These are phyloP conservation scores for Andrena minutula DNA, from an alignment of 2,888 invertebrate genomes.

Conservation along the genomic window DNA sequence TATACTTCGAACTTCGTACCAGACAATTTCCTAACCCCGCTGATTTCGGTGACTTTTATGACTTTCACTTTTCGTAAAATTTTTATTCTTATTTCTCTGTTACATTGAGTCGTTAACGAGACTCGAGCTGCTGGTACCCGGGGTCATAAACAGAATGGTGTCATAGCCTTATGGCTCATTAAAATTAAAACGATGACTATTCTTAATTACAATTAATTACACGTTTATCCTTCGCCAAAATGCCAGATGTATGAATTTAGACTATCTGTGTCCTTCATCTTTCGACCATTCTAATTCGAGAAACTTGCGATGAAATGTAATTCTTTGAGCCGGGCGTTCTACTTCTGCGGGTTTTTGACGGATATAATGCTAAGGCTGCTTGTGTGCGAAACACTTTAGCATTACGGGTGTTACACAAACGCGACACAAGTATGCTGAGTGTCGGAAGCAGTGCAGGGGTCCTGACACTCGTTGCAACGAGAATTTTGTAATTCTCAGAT, in stretches of 20 bases:
- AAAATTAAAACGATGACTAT: neutral
- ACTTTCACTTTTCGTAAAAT: neutral
- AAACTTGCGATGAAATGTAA: neutral
- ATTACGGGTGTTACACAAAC: too few relatives aligned
- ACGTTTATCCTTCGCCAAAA: neutral
- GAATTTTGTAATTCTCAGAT: too few relatives aligned
- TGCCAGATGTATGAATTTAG: neutral
- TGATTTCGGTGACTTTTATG: neutral
- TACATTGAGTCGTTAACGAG: neutral
- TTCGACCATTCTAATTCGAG: neutral
- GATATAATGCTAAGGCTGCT: neutral
- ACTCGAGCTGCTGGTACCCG: neutral
- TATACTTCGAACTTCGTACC: constrained; percentile 16
- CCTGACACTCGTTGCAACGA: too few relatives aligned
- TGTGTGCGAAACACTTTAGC: too few relatives aligned
- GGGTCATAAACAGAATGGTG: too few relatives aligned
- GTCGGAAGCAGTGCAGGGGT: too few relatives aligned
- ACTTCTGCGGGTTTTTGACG: neutral
- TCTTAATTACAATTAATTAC: neutral
- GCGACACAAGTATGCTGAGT: too few relatives aligned
- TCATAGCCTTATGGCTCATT: too few relatives aligned
- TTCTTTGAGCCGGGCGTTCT: neutral
- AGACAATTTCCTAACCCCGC: neutral
- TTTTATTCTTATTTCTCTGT: neutral
- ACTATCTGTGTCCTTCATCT: neutral